Percentiles rank a stretch among this genome's conserved stretches.
Conservation (phyloP, 2,113 vertebrate species). For the Plecturocebus donacophilus region DNA sequence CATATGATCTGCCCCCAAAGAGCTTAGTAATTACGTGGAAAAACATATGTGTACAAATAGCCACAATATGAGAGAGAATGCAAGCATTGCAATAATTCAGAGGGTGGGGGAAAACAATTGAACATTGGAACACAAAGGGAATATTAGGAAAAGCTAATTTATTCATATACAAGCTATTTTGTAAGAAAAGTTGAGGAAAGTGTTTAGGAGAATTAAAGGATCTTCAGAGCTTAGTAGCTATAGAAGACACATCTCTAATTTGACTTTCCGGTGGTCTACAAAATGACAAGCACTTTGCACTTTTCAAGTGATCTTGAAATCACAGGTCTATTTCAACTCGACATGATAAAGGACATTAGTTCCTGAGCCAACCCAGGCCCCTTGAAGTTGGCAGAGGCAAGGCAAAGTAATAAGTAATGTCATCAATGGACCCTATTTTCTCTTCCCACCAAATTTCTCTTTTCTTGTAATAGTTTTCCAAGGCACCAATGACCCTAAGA, state of each 20-base stretch:
- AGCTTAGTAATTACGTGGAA: neutral
- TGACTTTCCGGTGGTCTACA: neutral
- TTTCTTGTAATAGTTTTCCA: neutral
- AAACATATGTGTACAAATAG: neutral
- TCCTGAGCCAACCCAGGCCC: too few relatives aligned
- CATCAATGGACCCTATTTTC: neutral
- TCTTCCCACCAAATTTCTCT: neutral
- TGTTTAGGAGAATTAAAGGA: neutral
- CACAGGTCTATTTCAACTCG: neutral
- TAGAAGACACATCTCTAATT: neutral
- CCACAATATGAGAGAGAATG: neutral
- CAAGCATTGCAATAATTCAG: neutral
- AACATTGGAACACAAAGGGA: neutral
- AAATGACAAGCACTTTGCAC: neutral
- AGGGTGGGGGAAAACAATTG: neutral
- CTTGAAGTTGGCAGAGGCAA: neutral
- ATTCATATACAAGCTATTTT: neutral
- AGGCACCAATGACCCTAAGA: neutral
- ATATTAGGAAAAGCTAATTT: neutral
- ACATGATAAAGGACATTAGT: neutral
- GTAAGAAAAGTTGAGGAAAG: neutral
- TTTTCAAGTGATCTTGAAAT: neutral
- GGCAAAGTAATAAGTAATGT: neutral
- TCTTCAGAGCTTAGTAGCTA: neutral
- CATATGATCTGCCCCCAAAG: neutral